Evolutionary conservation across 1,140 invertebrate genomes (phyloP), one percentile per base, ranked within the genome.

Genomic region (Rhysida immarginata): DNA sequence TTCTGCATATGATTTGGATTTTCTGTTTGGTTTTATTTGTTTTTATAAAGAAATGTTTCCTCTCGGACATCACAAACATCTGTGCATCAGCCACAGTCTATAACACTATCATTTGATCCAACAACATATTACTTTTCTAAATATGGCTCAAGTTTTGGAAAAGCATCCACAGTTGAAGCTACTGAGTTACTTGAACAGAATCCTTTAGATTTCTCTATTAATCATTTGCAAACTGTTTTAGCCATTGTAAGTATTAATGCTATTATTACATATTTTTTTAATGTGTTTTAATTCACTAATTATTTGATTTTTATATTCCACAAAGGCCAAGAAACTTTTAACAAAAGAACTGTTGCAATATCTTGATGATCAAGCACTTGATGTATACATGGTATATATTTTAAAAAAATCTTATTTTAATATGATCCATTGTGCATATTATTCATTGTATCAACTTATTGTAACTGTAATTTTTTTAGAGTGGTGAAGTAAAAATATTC

Each of bases 41-140:
- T n/a, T n/a, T n/a, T n/a, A n/a, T n/a, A n/a, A n/a, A n/a, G n/a
- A n/a, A n/a, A n/a, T n/a, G n/a, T n/a, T n/a, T n/a, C n/a, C n/a
- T n/a, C n/a, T n/a, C n/a, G n/a, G n/a, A n/a, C n/a, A n/a, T n/a
- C n/a, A n/a, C n/a, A n/a, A n/a, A n/a, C n/a, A n/a, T n/a, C n/a
- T n/a, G n/a, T n/a, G n/a, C n/a, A n/a, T n/a, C n/a, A n/a, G n/a
- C n/a, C n/a, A n/a, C n/a, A n/a, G n/a, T n/a, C n/a, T n/a, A n/a
- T n/a, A n/a, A n/a, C n/a, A n/a, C n/a, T n/a, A n/a, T n/a, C n/a
- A n/a, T 23, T 43, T 61, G 86, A 93, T 71, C 80, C 85, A 1
- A 81, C 81, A 0, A 82, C 80, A 11, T 85, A 91, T 67, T 93
- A 92, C 68, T 96, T 96, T 63, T 81, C 84, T 49, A 89, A 90